A percentile compares a stretch with the other conserved stretches of the same genome.
Conservation (phyloP, 2,113 vertebrate species). For the Siphamia tubifer region DNA sequence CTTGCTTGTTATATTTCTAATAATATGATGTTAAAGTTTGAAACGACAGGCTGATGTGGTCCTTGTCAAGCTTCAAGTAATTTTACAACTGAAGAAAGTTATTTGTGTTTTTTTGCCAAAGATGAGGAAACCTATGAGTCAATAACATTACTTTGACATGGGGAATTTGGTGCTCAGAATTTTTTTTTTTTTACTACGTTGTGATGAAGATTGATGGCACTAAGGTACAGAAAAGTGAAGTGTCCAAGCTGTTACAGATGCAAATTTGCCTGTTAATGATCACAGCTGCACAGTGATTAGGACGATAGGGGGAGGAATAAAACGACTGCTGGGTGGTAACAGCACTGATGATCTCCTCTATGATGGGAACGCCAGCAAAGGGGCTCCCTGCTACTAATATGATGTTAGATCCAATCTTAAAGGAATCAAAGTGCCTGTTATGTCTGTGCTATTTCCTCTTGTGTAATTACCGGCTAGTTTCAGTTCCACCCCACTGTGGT, state of each 20-base stretch:
- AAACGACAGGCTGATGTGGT: too few species aligned
- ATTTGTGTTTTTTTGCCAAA: neutral
- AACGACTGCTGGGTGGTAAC: conserved; percentile 14
- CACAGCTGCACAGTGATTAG: conserved; percentile 45
- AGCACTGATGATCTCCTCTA: conserved; percentile 11
- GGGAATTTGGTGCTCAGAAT: neutral
- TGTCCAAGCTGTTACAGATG: conserved; percentile 24
- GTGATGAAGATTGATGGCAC: conserved; percentile 10
- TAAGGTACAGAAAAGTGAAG: conserved; percentile 23
- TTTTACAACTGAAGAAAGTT: neutral
- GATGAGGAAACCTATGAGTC: neutral
- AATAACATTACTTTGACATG: neutral
- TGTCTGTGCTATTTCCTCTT: neutral
- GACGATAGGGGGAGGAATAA: neutral
- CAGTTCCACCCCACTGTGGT: conserved; percentile 94
- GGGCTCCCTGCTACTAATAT: neutral
- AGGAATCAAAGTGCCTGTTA: neutral
- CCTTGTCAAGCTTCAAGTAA: neutral
- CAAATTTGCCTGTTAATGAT: conserved; percentile 38
- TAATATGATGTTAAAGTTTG: too few species aligned
- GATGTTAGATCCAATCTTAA: neutral
- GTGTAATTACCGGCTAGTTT: conserved; percentile 89
- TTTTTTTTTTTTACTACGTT: conserved; percentile 2
- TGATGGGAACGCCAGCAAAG: neutral
- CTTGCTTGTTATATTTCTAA: too few species aligned